These are phyloP conservation scores for Aegotheles bennettii DNA, from an alignment of 2,113 vertebrate genomes.

Conservation along the genomic window DNA sequence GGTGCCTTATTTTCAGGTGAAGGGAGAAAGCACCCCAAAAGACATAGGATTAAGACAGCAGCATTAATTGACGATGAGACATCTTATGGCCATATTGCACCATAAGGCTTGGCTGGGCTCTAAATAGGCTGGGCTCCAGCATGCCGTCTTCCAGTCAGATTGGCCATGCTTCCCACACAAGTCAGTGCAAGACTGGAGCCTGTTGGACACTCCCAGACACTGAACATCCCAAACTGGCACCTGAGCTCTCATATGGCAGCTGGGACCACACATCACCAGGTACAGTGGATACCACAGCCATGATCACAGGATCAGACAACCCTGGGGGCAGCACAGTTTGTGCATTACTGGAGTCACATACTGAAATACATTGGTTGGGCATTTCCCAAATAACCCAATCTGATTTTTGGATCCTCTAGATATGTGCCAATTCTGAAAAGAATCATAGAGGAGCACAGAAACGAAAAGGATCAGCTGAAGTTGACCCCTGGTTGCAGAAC, in stretches of 20 bases:
- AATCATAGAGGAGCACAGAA: background rate
- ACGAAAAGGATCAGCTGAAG: background rate
- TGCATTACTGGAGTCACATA: background rate
- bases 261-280: background rate
- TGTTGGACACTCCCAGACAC: background rate
- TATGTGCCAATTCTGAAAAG: background rate
- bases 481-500: background rate
- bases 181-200: background rate
- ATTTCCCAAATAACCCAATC: background rate
- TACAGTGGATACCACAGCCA: background rate
- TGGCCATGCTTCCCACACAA: rapidly evolving
- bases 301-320: rapidly evolving
- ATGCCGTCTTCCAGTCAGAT: background rate
- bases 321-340: background rate
- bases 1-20: background rate
- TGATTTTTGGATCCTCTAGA: background rate
- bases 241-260: background rate
- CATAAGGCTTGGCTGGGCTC: background rate
- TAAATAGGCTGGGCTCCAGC: background rate
- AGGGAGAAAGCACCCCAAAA: background rate
- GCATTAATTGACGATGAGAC: background rate
- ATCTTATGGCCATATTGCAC: background rate
- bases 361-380: background rate
- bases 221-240: background rate
- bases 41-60: background rate